Percentiles rank a stretch among this genome's conserved stretches.
phyloP scores from a whole-genome alignment of 2,888 invertebrate genomes.

The Margaritifera margaritifera region DNA sequence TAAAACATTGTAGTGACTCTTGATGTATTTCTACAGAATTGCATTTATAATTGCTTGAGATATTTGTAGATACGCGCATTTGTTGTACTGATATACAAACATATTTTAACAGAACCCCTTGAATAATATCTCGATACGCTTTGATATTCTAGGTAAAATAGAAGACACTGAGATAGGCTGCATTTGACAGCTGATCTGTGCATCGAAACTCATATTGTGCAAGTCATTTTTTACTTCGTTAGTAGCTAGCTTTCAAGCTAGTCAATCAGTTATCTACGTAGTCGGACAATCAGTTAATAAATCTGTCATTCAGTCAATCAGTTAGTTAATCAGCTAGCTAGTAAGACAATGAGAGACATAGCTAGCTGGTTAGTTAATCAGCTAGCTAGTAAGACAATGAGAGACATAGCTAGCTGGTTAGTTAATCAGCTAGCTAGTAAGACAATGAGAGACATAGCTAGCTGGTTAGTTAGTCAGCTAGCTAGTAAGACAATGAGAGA shows the following conservation, averaged over 20 bases:
- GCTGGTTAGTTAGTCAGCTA: constrained; percentile 3
- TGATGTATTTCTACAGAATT: too few relatives aligned
- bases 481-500: not conserved
- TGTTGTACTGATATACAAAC: too few relatives aligned
- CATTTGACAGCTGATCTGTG: too few relatives aligned
- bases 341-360: constrained; percentile 1
- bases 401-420: constrained; percentile 1
- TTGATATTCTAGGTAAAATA: too few relatives aligned
- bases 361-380: constrained; percentile 8
- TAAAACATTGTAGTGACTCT: too few relatives aligned
- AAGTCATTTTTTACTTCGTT: constrained; percentile 1
- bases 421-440: not conserved
- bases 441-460: constrained; percentile 1
- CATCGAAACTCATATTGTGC: too few relatives aligned
- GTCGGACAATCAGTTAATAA: not conserved
- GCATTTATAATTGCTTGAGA: too few relatives aligned
- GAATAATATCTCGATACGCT: too few relatives aligned
- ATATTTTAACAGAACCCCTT: too few relatives aligned
- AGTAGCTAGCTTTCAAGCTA: constrained; percentile 1
- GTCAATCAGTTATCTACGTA: constrained; percentile 1
- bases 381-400: constrained; percentile 3
- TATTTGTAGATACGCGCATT: too few relatives aligned
- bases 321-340: constrained; percentile 6
- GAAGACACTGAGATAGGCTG: too few relatives aligned
- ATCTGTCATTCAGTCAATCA: constrained; percentile 3